Conservation (phyloP, 1,140 invertebrate species). For the Delia radicum region DNA sequence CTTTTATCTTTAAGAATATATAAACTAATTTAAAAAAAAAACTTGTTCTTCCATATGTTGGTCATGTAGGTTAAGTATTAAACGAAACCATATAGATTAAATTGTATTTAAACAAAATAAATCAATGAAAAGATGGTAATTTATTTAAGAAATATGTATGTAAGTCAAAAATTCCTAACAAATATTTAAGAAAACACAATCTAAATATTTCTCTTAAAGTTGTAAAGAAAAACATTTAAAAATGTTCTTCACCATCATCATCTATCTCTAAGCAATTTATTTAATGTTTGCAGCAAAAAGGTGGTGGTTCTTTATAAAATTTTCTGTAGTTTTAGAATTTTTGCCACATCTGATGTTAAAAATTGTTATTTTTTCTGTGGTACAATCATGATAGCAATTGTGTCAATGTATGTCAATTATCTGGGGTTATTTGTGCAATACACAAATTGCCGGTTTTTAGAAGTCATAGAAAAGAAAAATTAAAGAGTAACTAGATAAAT, state of each 20-base stretch:
- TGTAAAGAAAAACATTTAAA: too few relatives aligned
- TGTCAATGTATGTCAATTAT: not conserved
- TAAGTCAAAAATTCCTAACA: too few relatives aligned
- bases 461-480: not conserved
- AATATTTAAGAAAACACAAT: too few relatives aligned
- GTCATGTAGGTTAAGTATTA: not conserved
- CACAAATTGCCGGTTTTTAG: not conserved
- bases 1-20: not conserved
- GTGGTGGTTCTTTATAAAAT: too few relatives aligned
- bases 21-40: not conserved
- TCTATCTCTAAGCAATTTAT: too few relatives aligned
- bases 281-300: too few relatives aligned
- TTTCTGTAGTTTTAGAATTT: too few relatives aligned
- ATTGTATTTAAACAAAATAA: not conserved
- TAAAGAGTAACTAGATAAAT: not conserved
- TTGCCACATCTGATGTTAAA: not conserved
- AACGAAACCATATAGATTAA: not conserved
- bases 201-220: too few relatives aligned
- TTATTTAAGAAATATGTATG: too few relatives aligned
- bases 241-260: too few relatives aligned
- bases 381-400: not conserved
- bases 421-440: not conserved
- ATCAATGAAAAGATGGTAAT: too few relatives aligned
- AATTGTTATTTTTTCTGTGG: not conserved
- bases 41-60: not conserved